phyloP scores from a whole-genome alignment of 2,888 invertebrate species.

The Hedya salicella region DNA sequence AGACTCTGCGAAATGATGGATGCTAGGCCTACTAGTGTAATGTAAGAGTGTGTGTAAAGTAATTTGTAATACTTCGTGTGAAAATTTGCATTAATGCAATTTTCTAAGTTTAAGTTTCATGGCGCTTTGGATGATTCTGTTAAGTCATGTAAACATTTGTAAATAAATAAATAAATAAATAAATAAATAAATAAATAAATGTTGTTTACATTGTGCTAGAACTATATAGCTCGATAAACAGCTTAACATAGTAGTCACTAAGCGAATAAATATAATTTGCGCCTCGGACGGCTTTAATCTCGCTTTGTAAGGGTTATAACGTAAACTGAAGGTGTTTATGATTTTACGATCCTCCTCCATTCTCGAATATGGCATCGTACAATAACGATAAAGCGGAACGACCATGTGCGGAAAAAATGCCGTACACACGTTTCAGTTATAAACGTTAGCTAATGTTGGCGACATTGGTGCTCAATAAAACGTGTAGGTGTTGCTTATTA shows the following conservation, averaged over 20 bases:
- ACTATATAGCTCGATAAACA: slow-evolving; percentile 11
- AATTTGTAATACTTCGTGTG: too few species aligned
- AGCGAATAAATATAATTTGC: slow-evolving; percentile 25
- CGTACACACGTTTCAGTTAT: slow-evolving; percentile 60
- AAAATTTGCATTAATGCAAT: too few species aligned
- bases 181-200: too few species aligned
- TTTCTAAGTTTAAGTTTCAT: too few species aligned
- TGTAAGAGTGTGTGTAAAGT: too few species aligned
- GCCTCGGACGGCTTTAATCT: slow-evolving; percentile 46
- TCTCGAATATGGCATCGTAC: slow-evolving; percentile 70
- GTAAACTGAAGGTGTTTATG: slow-evolving; percentile 72
- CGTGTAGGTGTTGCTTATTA: neutral
- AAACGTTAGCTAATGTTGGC: slow-evolving; percentile 63
- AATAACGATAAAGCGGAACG: slow-evolving; percentile 77
- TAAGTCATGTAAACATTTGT: too few species aligned
- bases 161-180: neutral
- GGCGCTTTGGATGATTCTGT: too few species aligned
- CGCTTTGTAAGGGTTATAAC: slow-evolving; percentile 68
- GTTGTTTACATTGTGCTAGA: too few species aligned
- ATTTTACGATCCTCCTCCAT: slow-evolving; percentile 74
- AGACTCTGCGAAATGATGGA: too few species aligned
- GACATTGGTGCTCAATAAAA: slow-evolving; percentile 27
- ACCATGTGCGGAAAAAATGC: slow-evolving; percentile 59
- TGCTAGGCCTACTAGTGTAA: too few species aligned
- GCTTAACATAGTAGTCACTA: slow-evolving; percentile 13